These are phyloP conservation scores for Tineola bisselliella DNA, from an alignment of 2,888 invertebrate species.

Conservation along the genomic window DNA sequence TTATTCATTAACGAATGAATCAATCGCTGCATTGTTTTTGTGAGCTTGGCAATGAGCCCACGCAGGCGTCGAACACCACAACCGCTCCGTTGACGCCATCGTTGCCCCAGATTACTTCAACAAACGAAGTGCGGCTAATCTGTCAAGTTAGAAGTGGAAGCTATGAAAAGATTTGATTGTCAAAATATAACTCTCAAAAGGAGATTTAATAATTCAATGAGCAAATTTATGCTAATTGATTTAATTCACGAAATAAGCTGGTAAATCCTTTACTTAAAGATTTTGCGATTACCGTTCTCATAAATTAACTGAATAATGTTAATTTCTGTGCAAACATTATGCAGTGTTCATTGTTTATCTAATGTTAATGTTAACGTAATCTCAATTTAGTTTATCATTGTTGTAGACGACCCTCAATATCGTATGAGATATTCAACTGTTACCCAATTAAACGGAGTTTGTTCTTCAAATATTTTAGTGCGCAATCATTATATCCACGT, in stretches of 20 bases:
- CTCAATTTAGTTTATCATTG: too few species aligned
- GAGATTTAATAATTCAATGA: too few species aligned
- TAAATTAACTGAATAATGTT: background rate
- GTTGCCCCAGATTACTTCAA: constrained; percentile 11
- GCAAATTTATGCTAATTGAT: background rate
- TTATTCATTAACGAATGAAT: constrained; percentile 30
- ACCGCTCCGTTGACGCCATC: constrained; percentile 4
- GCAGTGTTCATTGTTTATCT: background rate
- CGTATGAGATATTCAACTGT: too few species aligned
- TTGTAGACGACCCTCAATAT: too few species aligned
- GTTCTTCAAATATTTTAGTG: too few species aligned
- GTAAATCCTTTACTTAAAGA: background rate
- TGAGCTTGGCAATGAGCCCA: constrained; percentile 38
- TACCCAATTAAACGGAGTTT: too few species aligned
- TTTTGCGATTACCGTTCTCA: background rate
- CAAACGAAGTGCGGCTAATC: background rate
- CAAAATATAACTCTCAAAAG: too few species aligned
- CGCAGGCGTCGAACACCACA: constrained; percentile 14
- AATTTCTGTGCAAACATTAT: background rate
- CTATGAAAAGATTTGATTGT: background rate
- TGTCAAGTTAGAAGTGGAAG: background rate
- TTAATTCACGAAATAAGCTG: background rate
- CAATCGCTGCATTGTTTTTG: constrained; percentile 38
- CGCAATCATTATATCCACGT: too few species aligned
- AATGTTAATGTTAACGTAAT: too few species aligned